Evolutionary conservation across 2,888 invertebrate genomes (phyloP), one percentile per base, ranked within the genome.

Genomic region (Drosophila prostipennis): DNA sequence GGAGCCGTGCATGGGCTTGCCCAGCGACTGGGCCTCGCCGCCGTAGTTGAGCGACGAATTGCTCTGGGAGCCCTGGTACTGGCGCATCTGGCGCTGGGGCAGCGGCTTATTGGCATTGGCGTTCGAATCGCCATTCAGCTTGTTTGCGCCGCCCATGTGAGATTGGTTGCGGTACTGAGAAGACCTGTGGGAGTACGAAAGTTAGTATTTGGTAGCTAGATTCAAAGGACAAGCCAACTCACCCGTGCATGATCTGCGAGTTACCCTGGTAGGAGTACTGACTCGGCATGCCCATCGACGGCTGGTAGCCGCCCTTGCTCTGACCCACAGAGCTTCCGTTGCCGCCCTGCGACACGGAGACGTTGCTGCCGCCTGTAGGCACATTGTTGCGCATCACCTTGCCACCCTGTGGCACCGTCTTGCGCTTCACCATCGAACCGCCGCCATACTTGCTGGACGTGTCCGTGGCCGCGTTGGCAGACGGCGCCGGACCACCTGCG

Each of bases 371-470:
- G 7, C 49, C 45, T 42, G 59, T 61, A 42, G 73, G 73, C 16
- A 53, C 49, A 56, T 72, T 85, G 36, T 63, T 69, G 49, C 73
- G 64, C 64, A 56, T 71, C 26, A 73, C 51, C 46, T 72, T 80
- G 51, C 69, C 71, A 26, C 76, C 58, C 34, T 76, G 87, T 14
- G 87, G 65, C 11, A 84, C 74, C 36, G 90, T 91, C 67, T 96
- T 96, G 90, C 96, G 94, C 92, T 96, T 96, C 71, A 95, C 94
- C 19, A 96, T 96, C 71, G 96, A 96, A 73, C 81, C 71, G n/a
- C 74, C 77, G 51, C 82, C 77, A 72, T 90, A 90, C 71, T 90
- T 91, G 72, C 68, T 82, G 64, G 80, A 73, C 40, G 81, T 58
- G 60, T 89, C 89, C 59, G 83, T 77, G 14, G 77, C 52, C 16